Conservation (phyloP, 2,113 vertebrate genomes). For the Leptobrachium leishanense region DNA sequence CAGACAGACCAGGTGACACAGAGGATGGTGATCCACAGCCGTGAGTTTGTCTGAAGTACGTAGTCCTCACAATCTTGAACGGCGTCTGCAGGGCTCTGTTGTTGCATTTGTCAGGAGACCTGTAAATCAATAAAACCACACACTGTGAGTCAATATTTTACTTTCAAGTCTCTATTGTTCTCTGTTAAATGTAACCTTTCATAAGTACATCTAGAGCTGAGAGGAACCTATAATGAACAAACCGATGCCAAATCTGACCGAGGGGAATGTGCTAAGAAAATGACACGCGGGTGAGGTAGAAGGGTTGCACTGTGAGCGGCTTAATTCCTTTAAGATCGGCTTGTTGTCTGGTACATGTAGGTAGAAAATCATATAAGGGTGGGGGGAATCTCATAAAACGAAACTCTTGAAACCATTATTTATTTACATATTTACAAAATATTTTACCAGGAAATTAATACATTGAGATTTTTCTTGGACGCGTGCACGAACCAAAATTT, state of each 20-base stretch:
- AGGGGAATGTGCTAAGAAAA: constrained; percentile 34
- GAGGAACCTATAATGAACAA: constrained; percentile 45
- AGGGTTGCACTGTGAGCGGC: constrained; percentile 17
- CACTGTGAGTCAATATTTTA: constrained; percentile 54
- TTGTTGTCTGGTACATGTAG: background rate
- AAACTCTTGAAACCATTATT: too few relatives aligned
- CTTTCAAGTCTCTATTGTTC: constrained; percentile 52
- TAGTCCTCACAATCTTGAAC: constrained; percentile 69
- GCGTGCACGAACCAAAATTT: too few relatives aligned
- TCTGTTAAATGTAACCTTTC: constrained; percentile 52
- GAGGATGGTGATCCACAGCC: constrained; percentile 65
- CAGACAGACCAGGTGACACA: constrained; percentile 69
- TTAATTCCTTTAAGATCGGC: background rate
- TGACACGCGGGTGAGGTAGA: background rate
- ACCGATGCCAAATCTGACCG: constrained; percentile 44
- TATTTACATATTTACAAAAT: too few relatives aligned
- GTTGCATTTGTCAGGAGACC: constrained; percentile 90
- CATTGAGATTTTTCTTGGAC: too few relatives aligned
- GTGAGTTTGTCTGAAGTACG: constrained; percentile 69
- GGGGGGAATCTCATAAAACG: too few relatives aligned
- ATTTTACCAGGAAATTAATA: too few relatives aligned
- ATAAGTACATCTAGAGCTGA: constrained; percentile 48
- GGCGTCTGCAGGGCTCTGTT: constrained; percentile 68
- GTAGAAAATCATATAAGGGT: too few relatives aligned
- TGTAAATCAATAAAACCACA: constrained; percentile 71